Percentiles rank a stretch among this genome's conserved stretches.
phyloP scores from a whole-genome alignment of 2,113 vertebrate genomes.

The Xenus cinereus region DNA sequence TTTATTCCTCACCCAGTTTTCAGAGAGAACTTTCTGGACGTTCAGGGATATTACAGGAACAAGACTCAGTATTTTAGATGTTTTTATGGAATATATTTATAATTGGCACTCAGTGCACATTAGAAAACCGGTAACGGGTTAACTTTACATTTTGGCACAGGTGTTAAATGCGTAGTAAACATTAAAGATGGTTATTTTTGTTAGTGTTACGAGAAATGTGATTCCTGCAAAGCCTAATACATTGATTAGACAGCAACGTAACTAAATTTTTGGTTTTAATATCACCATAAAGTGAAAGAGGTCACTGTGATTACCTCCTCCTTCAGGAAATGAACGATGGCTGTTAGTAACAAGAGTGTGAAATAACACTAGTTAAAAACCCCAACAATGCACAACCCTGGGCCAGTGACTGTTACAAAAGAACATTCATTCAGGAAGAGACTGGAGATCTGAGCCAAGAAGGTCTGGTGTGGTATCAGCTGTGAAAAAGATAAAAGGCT shows the following conservation, averaged over 20 bases:
- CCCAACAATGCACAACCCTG: background rate
- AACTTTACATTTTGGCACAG: conserved; percentile 36
- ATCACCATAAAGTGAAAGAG: background rate
- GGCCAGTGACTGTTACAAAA: background rate
- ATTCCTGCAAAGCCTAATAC: background rate
- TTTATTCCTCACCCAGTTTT: conserved; percentile 62
- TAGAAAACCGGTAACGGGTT: background rate
- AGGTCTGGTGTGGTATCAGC: background rate
- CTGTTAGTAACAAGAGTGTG: background rate
- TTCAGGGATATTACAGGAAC: conserved; percentile 48
- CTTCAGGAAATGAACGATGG: background rate
- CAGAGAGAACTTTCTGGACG: conserved; percentile 44
- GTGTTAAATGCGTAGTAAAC: background rate
- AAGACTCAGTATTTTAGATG: conserved; percentile 24
- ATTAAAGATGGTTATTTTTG: conserved; percentile 45
- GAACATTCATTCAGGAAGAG: background rate
- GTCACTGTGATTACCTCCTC: background rate
- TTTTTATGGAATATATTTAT: conserved; percentile 48
- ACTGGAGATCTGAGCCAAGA: background rate
- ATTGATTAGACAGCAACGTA: background rate
- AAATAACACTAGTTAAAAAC: background rate
- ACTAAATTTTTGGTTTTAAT: background rate
- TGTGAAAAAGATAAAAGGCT: background rate
- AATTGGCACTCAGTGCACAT: background rate
- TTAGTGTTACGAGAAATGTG: conserved; percentile 4